phyloP scores from a whole-genome alignment of 2,113 vertebrate species.

The Apteryx mantelli region DNA sequence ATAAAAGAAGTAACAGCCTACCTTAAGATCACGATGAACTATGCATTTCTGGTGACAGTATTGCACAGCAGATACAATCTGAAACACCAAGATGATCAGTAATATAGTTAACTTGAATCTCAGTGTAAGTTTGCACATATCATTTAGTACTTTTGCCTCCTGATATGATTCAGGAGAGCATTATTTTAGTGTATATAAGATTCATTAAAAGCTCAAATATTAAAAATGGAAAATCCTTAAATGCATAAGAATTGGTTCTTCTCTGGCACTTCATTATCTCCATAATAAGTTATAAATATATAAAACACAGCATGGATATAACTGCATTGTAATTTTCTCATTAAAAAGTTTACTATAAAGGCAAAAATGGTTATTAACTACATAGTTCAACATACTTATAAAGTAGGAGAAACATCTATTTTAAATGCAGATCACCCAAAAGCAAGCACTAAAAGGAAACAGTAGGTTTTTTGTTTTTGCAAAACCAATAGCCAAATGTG shows the following conservation, averaged over 20 bases:
- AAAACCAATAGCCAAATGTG: not conserved
- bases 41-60: conserved; percentile 98
- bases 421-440: not conserved
- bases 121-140: not conserved
- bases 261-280: not conserved
- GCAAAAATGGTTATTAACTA: not conserved
- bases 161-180: not conserved
- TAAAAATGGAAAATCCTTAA: not conserved
- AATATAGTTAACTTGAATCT: conserved; percentile 12
- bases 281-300: not conserved
- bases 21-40: conserved; percentile 98
- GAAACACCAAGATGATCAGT: conserved; percentile 71
- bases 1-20: conserved; percentile 59
- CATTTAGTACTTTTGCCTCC: not conserved
- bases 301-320: not conserved
- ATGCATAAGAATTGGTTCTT: not conserved
- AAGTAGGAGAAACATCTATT: not conserved
- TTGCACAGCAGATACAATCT: conserved; percentile 99
- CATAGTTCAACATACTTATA: not conserved
- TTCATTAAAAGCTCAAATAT: not conserved
- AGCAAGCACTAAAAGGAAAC: not conserved
- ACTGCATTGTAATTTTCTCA: not conserved
- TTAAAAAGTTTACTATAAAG: not conserved
- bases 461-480: not conserved
- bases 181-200: not conserved